Percentiles rank a stretch among this genome's conserved stretches.
These are phyloP conservation scores for Agelastica alni DNA, from an alignment of 2,888 invertebrate genomes.

Conservation along the genomic window DNA sequence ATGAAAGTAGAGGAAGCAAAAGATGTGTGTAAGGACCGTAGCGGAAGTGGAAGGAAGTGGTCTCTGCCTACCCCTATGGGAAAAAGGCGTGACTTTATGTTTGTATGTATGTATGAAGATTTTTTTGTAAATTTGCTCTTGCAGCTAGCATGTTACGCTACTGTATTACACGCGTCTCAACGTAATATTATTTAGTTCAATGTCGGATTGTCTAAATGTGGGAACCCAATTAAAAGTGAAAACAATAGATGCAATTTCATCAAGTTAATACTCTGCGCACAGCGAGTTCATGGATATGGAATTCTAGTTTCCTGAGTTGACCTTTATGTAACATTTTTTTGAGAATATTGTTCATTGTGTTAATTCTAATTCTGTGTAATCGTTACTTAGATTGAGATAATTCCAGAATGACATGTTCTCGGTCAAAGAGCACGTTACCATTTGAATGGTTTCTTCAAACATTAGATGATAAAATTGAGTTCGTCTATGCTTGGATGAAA, in stretches of 20 bases:
- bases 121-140: no score
- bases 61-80: no score
- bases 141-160: conserved; percentile 10
- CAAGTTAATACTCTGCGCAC: conserved; percentile 26
- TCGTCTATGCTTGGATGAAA: no score
- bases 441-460: conserved; percentile 13
- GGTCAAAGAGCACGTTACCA: conserved; percentile 9
- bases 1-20: no score
- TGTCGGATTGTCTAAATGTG: conserved; percentile 53
- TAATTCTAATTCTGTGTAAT: conserved; percentile 6
- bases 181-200: conserved; percentile 54
- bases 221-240: conserved; percentile 53
- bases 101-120: no score
- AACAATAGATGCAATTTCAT: conserved; percentile 46
- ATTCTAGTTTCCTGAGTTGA: conserved; percentile 31
- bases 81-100: no score
- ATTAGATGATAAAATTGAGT: no score
- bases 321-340: conserved; percentile 33
- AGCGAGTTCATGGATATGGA: conserved; percentile 31
- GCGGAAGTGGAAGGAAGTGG: no score
- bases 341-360: conserved; percentile 20
- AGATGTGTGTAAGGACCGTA: no score
- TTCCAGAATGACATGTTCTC: conserved; percentile 11
- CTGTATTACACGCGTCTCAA: conserved; percentile 43
- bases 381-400: not conserved